These are phyloP conservation scores for Carassius auratus DNA, from an alignment of 2,113 vertebrate genomes.

Conservation along the genomic window DNA sequence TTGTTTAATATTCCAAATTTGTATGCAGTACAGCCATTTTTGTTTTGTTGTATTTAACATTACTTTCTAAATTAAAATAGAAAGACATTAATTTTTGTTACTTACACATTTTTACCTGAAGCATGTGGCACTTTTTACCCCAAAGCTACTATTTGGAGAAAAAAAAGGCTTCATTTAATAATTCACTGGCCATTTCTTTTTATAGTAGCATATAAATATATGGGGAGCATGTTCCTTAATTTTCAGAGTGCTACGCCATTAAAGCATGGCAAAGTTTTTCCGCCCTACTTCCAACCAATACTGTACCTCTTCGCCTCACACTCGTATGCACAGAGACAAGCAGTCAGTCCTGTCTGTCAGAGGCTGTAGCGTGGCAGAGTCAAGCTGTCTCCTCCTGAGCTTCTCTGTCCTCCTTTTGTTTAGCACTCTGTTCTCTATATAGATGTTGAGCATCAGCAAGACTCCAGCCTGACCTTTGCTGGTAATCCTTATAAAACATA, in stretches of 20 bases:
- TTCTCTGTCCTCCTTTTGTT: constrained; percentile 5
- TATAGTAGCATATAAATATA: not conserved
- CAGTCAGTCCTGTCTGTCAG: constrained; percentile 28
- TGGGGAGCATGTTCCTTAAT: not conserved
- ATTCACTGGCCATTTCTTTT: not conserved
- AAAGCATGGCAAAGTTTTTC: not conserved
- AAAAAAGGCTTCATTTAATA: not conserved
- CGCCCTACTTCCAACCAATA: too few relatives aligned
- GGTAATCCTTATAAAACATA: constrained; percentile 51
- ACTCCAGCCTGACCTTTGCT: constrained; percentile 41
- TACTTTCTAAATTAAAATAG: not conserved
- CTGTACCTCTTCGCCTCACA: not conserved
- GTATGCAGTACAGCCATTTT: too few relatives aligned
- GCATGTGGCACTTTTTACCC: not conserved
- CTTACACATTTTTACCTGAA: not conserved
- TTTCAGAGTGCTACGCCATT: not conserved
- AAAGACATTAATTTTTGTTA: not conserved
- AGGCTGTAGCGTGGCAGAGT: not conserved
- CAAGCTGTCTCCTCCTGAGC: constrained; percentile 32
- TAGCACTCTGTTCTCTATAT: constrained; percentile 3
- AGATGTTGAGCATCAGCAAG: constrained; percentile 29
- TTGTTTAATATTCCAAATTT: too few relatives aligned
- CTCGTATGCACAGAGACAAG: not conserved
- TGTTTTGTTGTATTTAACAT: not conserved
- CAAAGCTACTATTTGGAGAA: too few relatives aligned